Evolutionary conservation across 2,888 invertebrate genomes (phyloP), one percentile per base, ranked within the genome.

Genomic region (Rotaria magnacalcarata): DNA sequence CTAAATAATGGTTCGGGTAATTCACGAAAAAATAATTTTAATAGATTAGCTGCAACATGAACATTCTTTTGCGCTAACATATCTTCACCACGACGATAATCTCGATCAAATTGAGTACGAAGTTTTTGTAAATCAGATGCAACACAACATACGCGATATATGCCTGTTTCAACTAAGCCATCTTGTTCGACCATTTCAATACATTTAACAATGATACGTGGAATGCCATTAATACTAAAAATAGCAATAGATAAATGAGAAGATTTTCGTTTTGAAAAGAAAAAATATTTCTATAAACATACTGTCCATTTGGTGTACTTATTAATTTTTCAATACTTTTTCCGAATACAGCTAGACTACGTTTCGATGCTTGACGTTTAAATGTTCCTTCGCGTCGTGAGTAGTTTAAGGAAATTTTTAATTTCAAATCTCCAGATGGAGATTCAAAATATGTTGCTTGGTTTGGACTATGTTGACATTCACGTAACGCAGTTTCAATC

Each of bases 121-220:
- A 80, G 47, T n/a, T 80, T 80, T 47, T 80, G 80, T 80, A 80
- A 47, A n/a, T 80, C 80, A 8, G 80, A 80, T 47, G 80, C 80
- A 14, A 80, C 80, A 80, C 80, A 80, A 80, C 80, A 80, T 14
- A 80, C 80, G n/a, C 80, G 80, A 80, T 80, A 80, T 3, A 80
- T 80, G 0, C 80, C 80, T 21, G 80, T 80, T 80, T 80, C 80
- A 47, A 24, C 47, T 11, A 80, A 47, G 47, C 80, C 80, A 24
- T 80, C 80, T n/a, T 47, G 21, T 80, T 80, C 80, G 47, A 80
- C 80, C 3, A 80, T 5, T 47, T 80, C 21, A 80, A 80, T 47
- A 80, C 80, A 80, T 80, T 80, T 80, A 47, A 47, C 43, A 80
- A 80, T n/a, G 2, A 80, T 80, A 80, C 80, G 80, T 47, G 80